These are phyloP conservation scores for Xenopus petersii DNA, from an alignment of 2,797 vertebrate species.

Conservation along the genomic window DNA sequence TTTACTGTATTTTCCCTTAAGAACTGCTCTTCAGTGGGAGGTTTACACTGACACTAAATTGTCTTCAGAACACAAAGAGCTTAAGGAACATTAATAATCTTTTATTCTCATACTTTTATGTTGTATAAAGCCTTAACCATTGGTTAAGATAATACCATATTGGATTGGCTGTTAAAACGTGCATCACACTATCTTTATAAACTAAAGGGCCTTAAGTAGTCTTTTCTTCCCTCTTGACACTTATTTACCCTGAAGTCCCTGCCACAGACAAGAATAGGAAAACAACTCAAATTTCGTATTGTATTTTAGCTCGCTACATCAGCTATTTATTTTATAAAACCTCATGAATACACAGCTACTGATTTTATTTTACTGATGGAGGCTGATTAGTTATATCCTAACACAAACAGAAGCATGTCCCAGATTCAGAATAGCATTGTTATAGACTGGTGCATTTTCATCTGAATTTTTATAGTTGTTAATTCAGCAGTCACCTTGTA, in stretches of 20 bases:
- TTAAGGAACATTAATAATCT: slow-evolving; percentile 1
- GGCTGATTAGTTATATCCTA: slow-evolving; percentile 36
- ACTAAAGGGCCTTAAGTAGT: slow-evolving; percentile 36
- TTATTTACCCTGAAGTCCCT: slow-evolving; percentile 47
- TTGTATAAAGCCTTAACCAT: slow-evolving; percentile 8
- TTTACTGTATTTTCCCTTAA: background rate
- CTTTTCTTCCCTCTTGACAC: slow-evolving; percentile 35
- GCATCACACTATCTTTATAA: slow-evolving; percentile 23
- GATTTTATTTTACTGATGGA: slow-evolving; percentile 32
- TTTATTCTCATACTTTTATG: no score
- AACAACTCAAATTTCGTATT: slow-evolving; percentile 49
- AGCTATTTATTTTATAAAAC: slow-evolving; percentile 35
- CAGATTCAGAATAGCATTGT: slow-evolving; percentile 5
- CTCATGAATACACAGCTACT: slow-evolving; percentile 17
- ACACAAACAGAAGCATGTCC: slow-evolving; percentile 21
- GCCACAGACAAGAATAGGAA: slow-evolving; percentile 45
- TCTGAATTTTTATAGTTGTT: background rate
- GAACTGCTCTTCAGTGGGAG: background rate
- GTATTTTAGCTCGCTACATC: slow-evolving; percentile 36
- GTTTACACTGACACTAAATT: slow-evolving; percentile 8
- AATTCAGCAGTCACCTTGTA: background rate
- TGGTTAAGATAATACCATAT: slow-evolving; percentile 3
- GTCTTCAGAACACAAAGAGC: background rate
- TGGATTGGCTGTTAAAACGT: slow-evolving; percentile 28
- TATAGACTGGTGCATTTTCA: slow-evolving; percentile 4